Percentiles rank a stretch among this genome's conserved stretches.
phyloP scores from a whole-genome alignment of 2,888 invertebrate genomes.

The Dimorphilus gyrociliatus region DNA sequence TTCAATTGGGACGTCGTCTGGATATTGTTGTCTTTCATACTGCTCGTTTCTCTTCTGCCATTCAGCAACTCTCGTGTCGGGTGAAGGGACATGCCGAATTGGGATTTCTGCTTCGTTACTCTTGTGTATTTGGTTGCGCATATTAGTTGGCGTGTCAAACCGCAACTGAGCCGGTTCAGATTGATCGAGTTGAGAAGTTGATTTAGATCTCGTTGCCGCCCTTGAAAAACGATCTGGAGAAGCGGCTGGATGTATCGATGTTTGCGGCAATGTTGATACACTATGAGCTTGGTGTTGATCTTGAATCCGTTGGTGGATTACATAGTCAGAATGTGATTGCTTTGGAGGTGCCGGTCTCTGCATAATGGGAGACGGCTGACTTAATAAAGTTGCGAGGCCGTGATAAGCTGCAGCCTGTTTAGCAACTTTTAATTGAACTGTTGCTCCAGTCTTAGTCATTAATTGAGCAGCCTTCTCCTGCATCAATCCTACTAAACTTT shows the following conservation, averaged over 20 bases:
- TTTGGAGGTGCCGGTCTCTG: too few species aligned
- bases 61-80: too few species aligned
- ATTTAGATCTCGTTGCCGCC: constrained; percentile 34
- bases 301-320: too few species aligned
- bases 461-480: constrained; percentile 79
- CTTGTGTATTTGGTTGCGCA: too few species aligned
- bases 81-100: too few species aligned
- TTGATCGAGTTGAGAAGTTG: constrained; percentile 11
- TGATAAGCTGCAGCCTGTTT: constrained; percentile 95
- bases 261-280: too few species aligned
- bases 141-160: too few species aligned
- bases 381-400: constrained; percentile 76
- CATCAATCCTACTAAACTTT: constrained; percentile 64
- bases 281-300: constrained; percentile 5
- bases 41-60: too few species aligned
- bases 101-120: too few species aligned
- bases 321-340: too few species aligned
- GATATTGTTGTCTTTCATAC: too few species aligned
- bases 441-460: constrained; percentile 77
- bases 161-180: constrained; percentile 4
- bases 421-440: constrained; percentile 84
- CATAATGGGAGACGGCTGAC: constrained; percentile 61
- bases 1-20: too few species aligned
- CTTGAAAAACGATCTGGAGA: constrained; percentile 49
- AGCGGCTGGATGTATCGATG: constrained; percentile 7